Evolutionary conservation across 2,888 invertebrate species (phyloP).

Genomic region (Adelphocoris suturalis): DNA sequence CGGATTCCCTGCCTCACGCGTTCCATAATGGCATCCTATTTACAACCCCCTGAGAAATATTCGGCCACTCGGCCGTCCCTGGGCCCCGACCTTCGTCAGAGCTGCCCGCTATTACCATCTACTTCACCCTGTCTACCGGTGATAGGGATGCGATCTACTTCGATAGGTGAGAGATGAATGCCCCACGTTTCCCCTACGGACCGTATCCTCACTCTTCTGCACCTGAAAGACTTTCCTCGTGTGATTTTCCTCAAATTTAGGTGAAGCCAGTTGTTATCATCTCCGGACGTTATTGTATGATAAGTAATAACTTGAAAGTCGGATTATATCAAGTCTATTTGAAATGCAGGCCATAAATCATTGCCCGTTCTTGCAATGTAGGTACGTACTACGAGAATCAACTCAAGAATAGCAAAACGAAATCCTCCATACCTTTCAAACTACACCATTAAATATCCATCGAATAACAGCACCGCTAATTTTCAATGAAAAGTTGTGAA

Average conservation of each 20-base stretch:
- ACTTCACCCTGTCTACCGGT: constrained; percentile 1
- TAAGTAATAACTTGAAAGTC: no score
- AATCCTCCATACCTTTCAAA: no score
- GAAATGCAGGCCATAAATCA: no score
- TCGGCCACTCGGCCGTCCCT: constrained; percentile 40
- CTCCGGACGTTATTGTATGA: no score
- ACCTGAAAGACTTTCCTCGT: not conserved
- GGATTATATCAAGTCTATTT: no score
- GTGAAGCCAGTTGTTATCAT: no score
- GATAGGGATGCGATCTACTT: constrained; percentile 23
- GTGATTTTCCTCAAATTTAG: not conserved
- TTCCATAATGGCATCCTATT: constrained; percentile 49
- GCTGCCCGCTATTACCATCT: constrained; percentile 10
- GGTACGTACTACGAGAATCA: no score
- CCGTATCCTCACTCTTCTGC: not conserved
- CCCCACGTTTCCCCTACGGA: not conserved
- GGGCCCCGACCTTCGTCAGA: not conserved
- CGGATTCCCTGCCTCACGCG: constrained; percentile 1
- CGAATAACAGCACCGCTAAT: no score
- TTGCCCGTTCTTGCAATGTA: no score
- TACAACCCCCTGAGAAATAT: constrained; percentile 54
- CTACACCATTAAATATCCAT: no score
- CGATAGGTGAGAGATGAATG: constrained; percentile 29
- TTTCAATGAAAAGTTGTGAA: no score
- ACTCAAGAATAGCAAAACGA: no score